Evolutionary conservation across 1,140 invertebrate species (phyloP).

Genomic region (Arctopsyche grandis): DNA sequence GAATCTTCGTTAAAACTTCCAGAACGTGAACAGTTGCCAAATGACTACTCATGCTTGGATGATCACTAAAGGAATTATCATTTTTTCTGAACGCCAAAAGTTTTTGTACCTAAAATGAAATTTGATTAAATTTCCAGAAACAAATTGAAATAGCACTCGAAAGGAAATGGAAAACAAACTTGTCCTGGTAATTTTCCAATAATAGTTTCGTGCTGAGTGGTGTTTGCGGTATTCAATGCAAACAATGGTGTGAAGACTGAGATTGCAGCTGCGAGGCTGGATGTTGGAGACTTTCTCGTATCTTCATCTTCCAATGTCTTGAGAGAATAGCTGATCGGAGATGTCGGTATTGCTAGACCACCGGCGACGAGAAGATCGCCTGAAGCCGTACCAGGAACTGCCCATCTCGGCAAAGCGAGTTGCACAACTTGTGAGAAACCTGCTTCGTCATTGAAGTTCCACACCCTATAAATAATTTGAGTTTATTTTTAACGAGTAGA

Average conservation of each 20-base stretch:
- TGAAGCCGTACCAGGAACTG: conserved; percentile 71
- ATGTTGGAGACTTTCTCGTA: conserved; percentile 38
- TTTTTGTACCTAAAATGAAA: conserved; percentile 67
- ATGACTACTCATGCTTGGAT: conserved; percentile 69
- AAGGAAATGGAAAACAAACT: conserved; percentile 55
- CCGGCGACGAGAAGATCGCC: conserved; percentile 70
- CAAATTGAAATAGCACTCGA: not conserved
- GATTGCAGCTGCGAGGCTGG: conserved; percentile 58
- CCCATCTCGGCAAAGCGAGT: conserved; percentile 69
- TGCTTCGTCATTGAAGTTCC: conserved; percentile 75
- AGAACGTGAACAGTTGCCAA: conserved; percentile 68
- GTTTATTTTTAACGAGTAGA: not conserved
- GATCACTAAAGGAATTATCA: conserved; percentile 73
- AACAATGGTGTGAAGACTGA: conserved; percentile 59
- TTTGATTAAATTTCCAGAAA: not conserved
- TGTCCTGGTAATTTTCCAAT: conserved; percentile 66
- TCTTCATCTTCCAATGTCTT: conserved; percentile 58
- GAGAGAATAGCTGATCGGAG: conserved; percentile 61
- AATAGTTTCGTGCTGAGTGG: conserved; percentile 58
- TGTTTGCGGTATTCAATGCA: conserved; percentile 41
- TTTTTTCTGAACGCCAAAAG: conserved; percentile 68
- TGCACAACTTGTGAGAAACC: conserved; percentile 74
- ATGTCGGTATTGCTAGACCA: conserved; percentile 67
- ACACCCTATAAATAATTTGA: conserved; percentile 63
- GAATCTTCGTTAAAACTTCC: conserved; percentile 69